Base-by-base conservation (phyloP, 2,113 vertebrate species). In the Microtus montanus region DNA sequence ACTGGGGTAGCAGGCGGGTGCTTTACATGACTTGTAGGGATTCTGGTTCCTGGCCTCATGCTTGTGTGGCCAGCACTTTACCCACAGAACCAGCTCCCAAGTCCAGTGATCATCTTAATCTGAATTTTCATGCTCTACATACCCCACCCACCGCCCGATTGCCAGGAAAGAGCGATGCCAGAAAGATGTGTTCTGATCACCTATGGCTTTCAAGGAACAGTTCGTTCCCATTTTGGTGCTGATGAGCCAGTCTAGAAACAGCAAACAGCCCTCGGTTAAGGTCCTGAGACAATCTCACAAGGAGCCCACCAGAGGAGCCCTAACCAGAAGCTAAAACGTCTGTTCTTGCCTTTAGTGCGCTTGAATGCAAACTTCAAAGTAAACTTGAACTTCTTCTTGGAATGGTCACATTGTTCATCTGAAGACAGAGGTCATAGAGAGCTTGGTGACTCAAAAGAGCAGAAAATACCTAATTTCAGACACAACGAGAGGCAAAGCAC, bases 401-500 rank as follows among this genome's bases (percentile, higher is more conserved):
- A 52, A 54, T 71, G 71, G 24, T 79, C 41, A 79, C 64, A 47
- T n/a, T 68, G n/a, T 90, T 52, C 47, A 90, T 77, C n/a, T 73
- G 78, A 96, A 93, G 52, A 91, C 54, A 80, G 86, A 85, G 24
- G 80, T 93, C 79, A 77, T 10, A 3, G 70, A 66, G 54, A 79
- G 71, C 47, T 77, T 30, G 54, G 14, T 63, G 38, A 1, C 77
- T 89, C 87, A 83, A 92, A 93, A 83, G 41, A 95, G n/a, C 82
- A 66, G 33, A 47, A 96, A 54, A 35, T 66, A 87, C 61, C 71
- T 90, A 73, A 92, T 95, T 90, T 93, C 79, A 93, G 70, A 58
- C 30, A 70, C 92, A 97, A 70, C 82, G 78, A 94, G 80, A 88
- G 47, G 4, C 24, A 1, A 92, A 58, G 80, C 82, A 97, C 97